Evolutionary conservation across 2,888 invertebrate species (phyloP).

Genomic region (Piscicola geometra): DNA sequence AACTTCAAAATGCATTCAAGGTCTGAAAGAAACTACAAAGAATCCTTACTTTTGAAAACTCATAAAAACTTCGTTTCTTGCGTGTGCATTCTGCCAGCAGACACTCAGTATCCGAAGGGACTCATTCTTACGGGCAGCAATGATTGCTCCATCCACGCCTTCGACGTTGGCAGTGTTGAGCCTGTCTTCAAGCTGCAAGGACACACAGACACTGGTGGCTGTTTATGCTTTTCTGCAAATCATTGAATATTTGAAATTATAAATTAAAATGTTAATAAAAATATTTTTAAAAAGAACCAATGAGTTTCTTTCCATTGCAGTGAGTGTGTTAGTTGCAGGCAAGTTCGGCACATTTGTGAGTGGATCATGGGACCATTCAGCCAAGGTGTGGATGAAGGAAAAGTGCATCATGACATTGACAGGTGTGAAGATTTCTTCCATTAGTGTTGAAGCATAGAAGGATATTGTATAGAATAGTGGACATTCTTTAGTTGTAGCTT

Average conservation of each 20-base stretch:
- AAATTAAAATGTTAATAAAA: not conserved
- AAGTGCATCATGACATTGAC: conserved; percentile 60
- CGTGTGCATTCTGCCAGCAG: conserved; percentile 72
- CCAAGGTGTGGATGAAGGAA: conserved; percentile 71
- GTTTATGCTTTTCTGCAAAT: too few species aligned
- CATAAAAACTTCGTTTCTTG: conserved; percentile 81
- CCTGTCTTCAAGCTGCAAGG: conserved; percentile 70
- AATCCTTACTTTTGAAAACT: conserved; percentile 59
- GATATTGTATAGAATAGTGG: too few species aligned
- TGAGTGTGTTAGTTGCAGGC: conserved; percentile 58
- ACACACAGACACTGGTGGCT: conserved; percentile 69
- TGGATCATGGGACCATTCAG: conserved; percentile 89
- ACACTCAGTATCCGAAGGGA: conserved; percentile 68
- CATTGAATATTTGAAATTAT: not conserved
- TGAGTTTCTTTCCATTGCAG: conserved; percentile 49
- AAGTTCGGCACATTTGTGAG: conserved; percentile 66
- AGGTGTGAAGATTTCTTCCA: too few species aligned
- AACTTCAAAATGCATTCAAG: conserved; percentile 52
- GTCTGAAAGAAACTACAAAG: conserved; percentile 50
- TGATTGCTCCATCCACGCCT: conserved; percentile 77
- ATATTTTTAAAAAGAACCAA: not conserved
- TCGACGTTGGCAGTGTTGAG: conserved; percentile 66
- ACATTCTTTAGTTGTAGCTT: too few species aligned
- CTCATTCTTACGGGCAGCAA: conserved; percentile 82
- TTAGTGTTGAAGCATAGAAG: too few species aligned